These are phyloP conservation scores for Halcyon senegalensis DNA, from an alignment of 2,113 vertebrate genomes.

Conservation along the genomic window DNA sequence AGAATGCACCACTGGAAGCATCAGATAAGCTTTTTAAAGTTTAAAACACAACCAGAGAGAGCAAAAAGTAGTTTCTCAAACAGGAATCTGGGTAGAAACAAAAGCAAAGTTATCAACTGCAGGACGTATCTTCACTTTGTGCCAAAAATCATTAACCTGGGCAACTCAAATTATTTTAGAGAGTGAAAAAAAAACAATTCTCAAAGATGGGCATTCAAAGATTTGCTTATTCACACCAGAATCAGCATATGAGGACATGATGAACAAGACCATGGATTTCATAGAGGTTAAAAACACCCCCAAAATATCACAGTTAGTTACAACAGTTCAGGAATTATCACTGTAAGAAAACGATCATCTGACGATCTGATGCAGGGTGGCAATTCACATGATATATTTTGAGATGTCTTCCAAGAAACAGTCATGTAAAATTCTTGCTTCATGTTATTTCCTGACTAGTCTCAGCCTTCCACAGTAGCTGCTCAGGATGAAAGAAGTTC, in stretches of 20 bases:
- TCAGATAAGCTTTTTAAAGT: not conserved
- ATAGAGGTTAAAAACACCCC: not conserved
- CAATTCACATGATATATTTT: not conserved
- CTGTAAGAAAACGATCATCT: not conserved
- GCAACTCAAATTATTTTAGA: not conserved
- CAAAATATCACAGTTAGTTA: not conserved
- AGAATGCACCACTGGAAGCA: not conserved
- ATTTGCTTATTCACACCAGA: not conserved
- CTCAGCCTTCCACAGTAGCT: not conserved
- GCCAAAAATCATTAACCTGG: not conserved
- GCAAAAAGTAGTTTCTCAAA: not conserved
- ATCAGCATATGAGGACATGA: not conserved
- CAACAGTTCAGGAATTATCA: not conserved
- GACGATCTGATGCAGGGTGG: not conserved
- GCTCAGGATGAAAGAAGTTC: not conserved
- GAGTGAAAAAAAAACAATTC: not conserved
- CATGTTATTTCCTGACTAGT: not conserved
- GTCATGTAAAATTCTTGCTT: constrained; percentile 6
- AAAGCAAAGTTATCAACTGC: not conserved
- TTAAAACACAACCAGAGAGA: not conserved
- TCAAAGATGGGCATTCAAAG: not conserved
- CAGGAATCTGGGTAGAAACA: not conserved
- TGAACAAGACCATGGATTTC: not conserved
- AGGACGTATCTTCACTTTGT: not conserved
- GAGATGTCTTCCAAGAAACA: not conserved